Evolutionary conservation across 2,888 invertebrate genomes (phyloP), one percentile per base, ranked within the genome.

Genomic region (Agelastica alni): DNA sequence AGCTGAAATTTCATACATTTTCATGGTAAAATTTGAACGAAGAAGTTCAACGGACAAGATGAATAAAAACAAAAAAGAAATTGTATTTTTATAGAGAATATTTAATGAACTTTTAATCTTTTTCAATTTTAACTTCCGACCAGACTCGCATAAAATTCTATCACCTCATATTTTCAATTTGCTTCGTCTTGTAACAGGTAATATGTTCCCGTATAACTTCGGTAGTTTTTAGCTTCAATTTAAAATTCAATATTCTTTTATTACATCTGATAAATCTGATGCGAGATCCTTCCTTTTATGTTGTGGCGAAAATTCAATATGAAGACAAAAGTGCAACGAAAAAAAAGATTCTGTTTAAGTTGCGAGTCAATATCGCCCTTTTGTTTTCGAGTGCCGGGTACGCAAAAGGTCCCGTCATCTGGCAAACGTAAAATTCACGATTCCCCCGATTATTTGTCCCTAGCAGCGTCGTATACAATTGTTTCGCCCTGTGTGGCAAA

Each of bases 201-300:
- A 51, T 51, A 51, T 39, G 30, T 12, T 30, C 26, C 31, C 45
- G 22, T 31, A 46, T 45, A 45, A 39, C 52, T 32, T 30, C 41
- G 37, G 36, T 49, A 54, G 51, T 57, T 57, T n/a, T 54, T 45
- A 56, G 37, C 36, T 53, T 41, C 60, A 60, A 60, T 60, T 60
- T 60, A 55, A 60, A 60, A 60, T 60, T 60, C 60, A 60, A 60
- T 60, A 60, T 60, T 31, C 44, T 58, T 60, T 60, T 57, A 60
- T 58, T 55, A 55, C 53, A 34, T 44, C 53, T 57, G 51, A 55
- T 55, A 57, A 57, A 57, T 60, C 57, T 55, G 49, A 58, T 53
- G 48, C 51, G 44, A 55, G 58, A 55, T 57, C 53, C 42, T 48
- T 31, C 53, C n/a, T 47, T 53, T 55, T 55, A 49, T 52, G 53